Base-by-base conservation (phyloP, 2,888 invertebrate genomes). In the Sicus ferrugineus region DNA sequence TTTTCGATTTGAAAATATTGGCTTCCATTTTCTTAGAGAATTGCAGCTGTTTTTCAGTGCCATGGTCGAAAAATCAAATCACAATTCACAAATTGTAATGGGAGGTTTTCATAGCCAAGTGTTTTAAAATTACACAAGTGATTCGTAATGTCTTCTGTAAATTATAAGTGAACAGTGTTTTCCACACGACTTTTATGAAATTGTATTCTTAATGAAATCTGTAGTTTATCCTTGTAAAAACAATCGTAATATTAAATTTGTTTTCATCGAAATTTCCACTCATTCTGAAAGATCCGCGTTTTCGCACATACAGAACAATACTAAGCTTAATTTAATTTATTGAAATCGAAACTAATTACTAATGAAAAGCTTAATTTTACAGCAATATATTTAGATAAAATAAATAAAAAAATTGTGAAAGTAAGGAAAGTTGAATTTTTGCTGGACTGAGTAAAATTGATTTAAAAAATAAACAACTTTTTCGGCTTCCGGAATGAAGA, bases 61-160 rank as follows among this genome's bases (percentile, higher is more conserved):
- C 69, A 69, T 69, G 21, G 56, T 63, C 48, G 58, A 48, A 58
- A 26, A 7, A n/a, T n/a, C n/a, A n/a, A n/a, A n/a, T n/a, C n/a
- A n/a, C n/a, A n/a, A n/a, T n/a, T n/a, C n/a, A n/a, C n/a, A n/a
- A n/a, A n/a, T n/a, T n/a, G n/a, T n/a, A n/a, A n/a, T n/a, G n/a
- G n/a, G n/a, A n/a, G n/a, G n/a, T n/a, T n/a, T n/a, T n/a, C n/a
- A n/a, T n/a, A n/a, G n/a, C n/a, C n/a, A n/a, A n/a, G n/a, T n/a
- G n/a, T 9, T 46, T 67, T 67, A 34, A 16, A 19, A n/a, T 26
- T 63, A 23, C 48, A 28, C 26, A n/a, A 50, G 19, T 6, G 21
- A 50, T 50, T 50, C 48, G 48, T 4, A 48, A 48, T 50, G 9
- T 50, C 1, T 11, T 21, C 19, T 50, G 50, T 50, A 50, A 50